These are phyloP conservation scores for Aphelocoma coerulescens DNA, from an alignment of 2,113 vertebrate genomes.

Conservation along the genomic window DNA sequence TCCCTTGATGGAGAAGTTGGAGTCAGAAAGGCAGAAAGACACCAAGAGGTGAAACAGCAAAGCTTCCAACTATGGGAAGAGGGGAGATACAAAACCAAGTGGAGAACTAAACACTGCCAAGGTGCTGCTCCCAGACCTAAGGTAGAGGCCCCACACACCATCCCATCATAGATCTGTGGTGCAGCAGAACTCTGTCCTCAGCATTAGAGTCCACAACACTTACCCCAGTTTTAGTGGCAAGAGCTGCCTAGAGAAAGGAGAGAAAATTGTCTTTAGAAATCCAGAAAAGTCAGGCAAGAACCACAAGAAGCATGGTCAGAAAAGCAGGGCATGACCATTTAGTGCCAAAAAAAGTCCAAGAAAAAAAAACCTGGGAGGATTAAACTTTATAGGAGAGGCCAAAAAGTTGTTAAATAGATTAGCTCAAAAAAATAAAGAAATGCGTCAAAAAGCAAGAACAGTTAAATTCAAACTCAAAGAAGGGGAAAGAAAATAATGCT, in stretches of 20 bases:
- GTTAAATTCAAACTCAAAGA: constrained; percentile 62
- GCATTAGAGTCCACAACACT: constrained; percentile 59
- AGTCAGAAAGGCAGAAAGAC: background rate
- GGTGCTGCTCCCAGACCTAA: background rate
- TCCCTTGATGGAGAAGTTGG: background rate
- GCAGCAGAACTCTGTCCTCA: background rate
- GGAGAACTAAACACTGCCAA: background rate
- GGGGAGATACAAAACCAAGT: background rate
- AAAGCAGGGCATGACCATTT: constrained; percentile 61
- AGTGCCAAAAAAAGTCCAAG: constrained; percentile 53
- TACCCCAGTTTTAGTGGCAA: constrained; percentile 89
- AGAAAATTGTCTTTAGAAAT: constrained; percentile 63
- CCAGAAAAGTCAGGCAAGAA: constrained; percentile 34
- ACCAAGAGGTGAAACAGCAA: background rate
- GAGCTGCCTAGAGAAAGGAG: constrained; percentile 75
- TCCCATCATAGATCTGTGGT: background rate
- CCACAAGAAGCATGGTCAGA: constrained; percentile 34
- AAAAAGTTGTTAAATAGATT: constrained; percentile 68
- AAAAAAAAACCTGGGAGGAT: background rate
- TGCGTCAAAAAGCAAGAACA: constrained; percentile 54
- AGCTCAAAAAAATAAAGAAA: constrained; percentile 59
- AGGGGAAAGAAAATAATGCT: constrained; percentile 42
- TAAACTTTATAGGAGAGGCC: constrained; percentile 39
- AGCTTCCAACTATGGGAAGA: background rate
- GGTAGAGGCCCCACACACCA: background rate